phyloP scores from a whole-genome alignment of 2,113 vertebrate genomes.

The Phodopus roborovskii region DNA sequence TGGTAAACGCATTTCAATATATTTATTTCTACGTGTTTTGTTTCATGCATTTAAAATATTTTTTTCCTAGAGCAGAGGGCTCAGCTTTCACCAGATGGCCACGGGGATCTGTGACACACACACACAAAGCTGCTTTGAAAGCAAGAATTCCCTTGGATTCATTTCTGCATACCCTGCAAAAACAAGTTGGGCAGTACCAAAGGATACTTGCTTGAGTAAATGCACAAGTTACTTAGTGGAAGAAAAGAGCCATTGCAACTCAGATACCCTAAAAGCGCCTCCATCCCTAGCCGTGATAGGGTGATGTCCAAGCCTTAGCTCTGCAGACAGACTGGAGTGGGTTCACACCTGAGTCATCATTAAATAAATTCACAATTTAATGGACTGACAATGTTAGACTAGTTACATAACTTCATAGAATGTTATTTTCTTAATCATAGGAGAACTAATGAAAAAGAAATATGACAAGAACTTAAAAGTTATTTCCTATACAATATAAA shows the following conservation, averaged over 20 bases:
- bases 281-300: not conserved
- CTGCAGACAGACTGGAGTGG: not conserved
- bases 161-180: not conserved
- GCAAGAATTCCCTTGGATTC: conserved; percentile 15
- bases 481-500: conserved; percentile 10
- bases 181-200: not conserved
- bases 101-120: not conserved
- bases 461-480: not conserved
- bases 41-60: not conserved
- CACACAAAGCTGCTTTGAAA: not conserved
- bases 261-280: not conserved
- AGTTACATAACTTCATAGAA: not conserved
- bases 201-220: conserved; percentile 2
- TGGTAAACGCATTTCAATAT: not conserved
- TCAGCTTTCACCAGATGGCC: not conserved
- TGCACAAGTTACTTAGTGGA: not conserved
- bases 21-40: not conserved
- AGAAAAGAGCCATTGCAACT: not conserved
- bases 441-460: conserved; percentile 7
- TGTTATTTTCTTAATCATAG: not conserved
- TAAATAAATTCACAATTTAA: not conserved
- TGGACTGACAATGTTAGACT: not conserved
- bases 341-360: not conserved
- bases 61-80: not conserved
- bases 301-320: not conserved